Evolutionary conservation across 2,113 vertebrate genomes (phyloP), one percentile per base, ranked within the genome.

Genomic region (Chinchilla lanigera): DNA sequence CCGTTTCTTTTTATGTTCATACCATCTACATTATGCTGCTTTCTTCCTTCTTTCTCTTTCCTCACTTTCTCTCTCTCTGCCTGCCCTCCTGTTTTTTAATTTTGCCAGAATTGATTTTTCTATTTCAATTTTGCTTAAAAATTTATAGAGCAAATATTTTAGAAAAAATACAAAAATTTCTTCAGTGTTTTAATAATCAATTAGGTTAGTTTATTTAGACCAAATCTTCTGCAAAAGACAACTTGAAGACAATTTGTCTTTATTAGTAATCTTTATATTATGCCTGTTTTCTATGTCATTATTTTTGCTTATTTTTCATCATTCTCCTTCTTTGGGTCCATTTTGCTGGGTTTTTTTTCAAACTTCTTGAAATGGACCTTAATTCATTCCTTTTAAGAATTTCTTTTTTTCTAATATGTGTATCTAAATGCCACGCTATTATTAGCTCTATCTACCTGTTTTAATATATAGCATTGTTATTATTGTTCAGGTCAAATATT

Each of bases 51-150:
- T 52, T 92, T 86, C 58, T 65, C 3, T 60, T 93, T 96, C 30
- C 44, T 94, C 50, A 9, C 3, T 65, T 54, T 9, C 8, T 73
- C 22, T 38, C 28, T 89, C 8, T 63, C 11, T 28, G 35, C 20
- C 41, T 67, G 28, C 33, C n/a, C 24, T 65, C 16, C 35, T 26
- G 24, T 50, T 56, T 94, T 44, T 91, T 61, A 82, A 82, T 86
- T 94, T 96, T 94, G 38, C 44, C 54, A 92, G 30, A 63, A 86
- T 80, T 88, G 33, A 86, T 80, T 95, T 90, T 80, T 58, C 33
- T 97, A 89, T 35, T 65, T 94, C 11, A 93, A 92, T 38, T 93
- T 77, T 90, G n/a, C 22, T 86, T 35, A 93, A 90, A 96, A 61
- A 96, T 16, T 17, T 63, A 81, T 90, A 83, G 0, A 63, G 38